Base-by-base conservation (phyloP, 2,797 vertebrate genomes). In the Brotula barbata region DNA sequence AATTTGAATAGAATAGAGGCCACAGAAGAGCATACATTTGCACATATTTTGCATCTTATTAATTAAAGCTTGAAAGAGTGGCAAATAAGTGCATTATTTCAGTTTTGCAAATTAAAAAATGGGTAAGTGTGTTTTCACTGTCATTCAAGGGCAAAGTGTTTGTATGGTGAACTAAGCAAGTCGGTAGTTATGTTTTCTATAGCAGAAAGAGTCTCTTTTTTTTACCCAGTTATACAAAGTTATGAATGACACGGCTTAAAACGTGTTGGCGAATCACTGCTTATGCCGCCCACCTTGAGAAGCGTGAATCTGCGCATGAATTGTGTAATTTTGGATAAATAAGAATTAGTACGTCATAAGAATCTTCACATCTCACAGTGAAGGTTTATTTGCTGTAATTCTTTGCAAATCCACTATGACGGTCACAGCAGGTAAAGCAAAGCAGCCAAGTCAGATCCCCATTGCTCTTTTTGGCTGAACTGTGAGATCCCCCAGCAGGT, bases 11-110 rank as follows among this genome's bases (percentile, higher is more conserved):
- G 64, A 84, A 85, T 60, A 53, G 70, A 74, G 64, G 75, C 67
- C 59, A 57, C 62, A 51, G 60, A 81, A 82, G 67, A 72, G 83
- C 77, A 85, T 88, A 80, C 60, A 86, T 87, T 88, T 84, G 82
- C 80, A 88, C 85, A 84, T 87, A 61, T 49, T 85, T 85, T 78
- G 79, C 85, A 85, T 87, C 73, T 81, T 45, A 83, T 85, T 82
- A 28, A 28, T 28, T 74, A 58, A 23, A 69, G 46, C 53, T 60
- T 71, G 68, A 84, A 76, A 64, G 47, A 77, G 62, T 14, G 37
- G 13, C 39, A 67, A 74, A 71, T 77, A 68, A 71, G 51, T 6
- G 7, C 25, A 33, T 71, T 12, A 47, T 77, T 73, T 68, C 33
- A 62, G 12, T 55, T 72, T 58, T 74, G 42, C 34, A 69, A 73